Conservation (phyloP, 2,888 invertebrate species). For the Lacanobia oleracea region DNA sequence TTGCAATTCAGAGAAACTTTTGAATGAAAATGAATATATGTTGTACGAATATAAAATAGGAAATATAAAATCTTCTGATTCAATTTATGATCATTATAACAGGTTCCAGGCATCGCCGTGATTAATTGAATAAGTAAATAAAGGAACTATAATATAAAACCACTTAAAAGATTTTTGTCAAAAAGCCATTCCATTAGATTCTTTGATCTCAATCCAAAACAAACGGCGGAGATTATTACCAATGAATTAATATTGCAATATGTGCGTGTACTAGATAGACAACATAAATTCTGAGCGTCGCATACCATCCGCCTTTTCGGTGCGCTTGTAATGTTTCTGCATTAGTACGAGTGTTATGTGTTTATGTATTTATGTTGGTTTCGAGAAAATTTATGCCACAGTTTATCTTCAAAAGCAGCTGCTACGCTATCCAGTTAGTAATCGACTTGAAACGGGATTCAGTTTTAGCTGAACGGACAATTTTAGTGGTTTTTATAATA, state of each 20-base stretch:
- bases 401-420: constrained; percentile 65
- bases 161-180: constrained; percentile 37
- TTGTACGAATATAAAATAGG: background rate
- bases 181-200: constrained; percentile 40
- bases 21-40: constrained; percentile 14
- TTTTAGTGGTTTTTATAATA: constrained; percentile 57
- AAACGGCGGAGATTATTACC: constrained; percentile 49
- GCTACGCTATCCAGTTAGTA: constrained; percentile 40
- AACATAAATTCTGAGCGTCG: constrained; percentile 64
- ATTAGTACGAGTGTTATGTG: constrained; percentile 61
- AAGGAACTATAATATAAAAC: constrained; percentile 20
- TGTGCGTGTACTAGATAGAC: constrained; percentile 52
- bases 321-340: constrained; percentile 61
- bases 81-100: constrained; percentile 19
- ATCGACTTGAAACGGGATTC: constrained; percentile 46
- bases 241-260: constrained; percentile 53
- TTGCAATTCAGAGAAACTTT: background rate
- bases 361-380: constrained; percentile 63
- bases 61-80: constrained; percentile 1
- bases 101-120: background rate
- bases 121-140: constrained; percentile 22
- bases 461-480: constrained; percentile 36
- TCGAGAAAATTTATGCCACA: constrained; percentile 65
- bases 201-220: constrained; percentile 69
- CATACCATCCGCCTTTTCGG: constrained; percentile 46